These are phyloP conservation scores for Oryzias celebensis DNA, from an alignment of 2,113 vertebrate genomes.

Conservation along the genomic window DNA sequence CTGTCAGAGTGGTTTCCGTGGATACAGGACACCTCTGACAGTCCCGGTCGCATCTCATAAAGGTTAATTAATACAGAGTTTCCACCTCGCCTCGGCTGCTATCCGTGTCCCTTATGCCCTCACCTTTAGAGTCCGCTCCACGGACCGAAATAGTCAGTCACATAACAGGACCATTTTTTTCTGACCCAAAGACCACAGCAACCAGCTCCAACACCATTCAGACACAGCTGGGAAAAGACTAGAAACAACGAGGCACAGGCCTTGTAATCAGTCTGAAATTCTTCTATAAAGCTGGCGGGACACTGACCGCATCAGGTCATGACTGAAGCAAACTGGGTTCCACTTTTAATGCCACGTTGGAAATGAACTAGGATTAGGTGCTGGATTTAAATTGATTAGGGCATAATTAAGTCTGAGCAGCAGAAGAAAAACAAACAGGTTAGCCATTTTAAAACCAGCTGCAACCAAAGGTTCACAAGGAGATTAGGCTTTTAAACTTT, in stretches of 20 bases:
- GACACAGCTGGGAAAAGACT: slow-evolving; percentile 29
- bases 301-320: slow-evolving; percentile 31
- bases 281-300: slow-evolving; percentile 37
- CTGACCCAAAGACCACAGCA: slow-evolving; percentile 56
- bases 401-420: slow-evolving; percentile 28
- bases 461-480: slow-evolving; percentile 4
- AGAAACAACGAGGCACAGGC: slow-evolving; percentile 46
- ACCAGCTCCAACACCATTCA: slow-evolving; percentile 39
- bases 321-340: slow-evolving; percentile 44
- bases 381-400: slow-evolving; percentile 44
- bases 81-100: slow-evolving; percentile 63
- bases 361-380: slow-evolving; percentile 61
- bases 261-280: slow-evolving; percentile 54
- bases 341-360: slow-evolving; percentile 56
- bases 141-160: slow-evolving; percentile 60
- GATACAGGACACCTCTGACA: slow-evolving; percentile 72
- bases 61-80: slow-evolving; percentile 82
- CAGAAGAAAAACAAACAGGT: slow-evolving; percentile 29
- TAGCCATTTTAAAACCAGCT: slow-evolving; percentile 11
- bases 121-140: slow-evolving; percentile 66
- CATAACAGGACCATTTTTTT: slow-evolving; percentile 55
- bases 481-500: not conserved
- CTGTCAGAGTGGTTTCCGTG: slow-evolving; percentile 76
- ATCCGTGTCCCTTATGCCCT: slow-evolving; percentile 64
- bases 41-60: slow-evolving; percentile 69